Percentiles rank a stretch among this genome's conserved stretches.
These are phyloP conservation scores for Dendroctonus ponderosae DNA, from an alignment of 1,140 invertebrate species.

Conservation along the genomic window DNA sequence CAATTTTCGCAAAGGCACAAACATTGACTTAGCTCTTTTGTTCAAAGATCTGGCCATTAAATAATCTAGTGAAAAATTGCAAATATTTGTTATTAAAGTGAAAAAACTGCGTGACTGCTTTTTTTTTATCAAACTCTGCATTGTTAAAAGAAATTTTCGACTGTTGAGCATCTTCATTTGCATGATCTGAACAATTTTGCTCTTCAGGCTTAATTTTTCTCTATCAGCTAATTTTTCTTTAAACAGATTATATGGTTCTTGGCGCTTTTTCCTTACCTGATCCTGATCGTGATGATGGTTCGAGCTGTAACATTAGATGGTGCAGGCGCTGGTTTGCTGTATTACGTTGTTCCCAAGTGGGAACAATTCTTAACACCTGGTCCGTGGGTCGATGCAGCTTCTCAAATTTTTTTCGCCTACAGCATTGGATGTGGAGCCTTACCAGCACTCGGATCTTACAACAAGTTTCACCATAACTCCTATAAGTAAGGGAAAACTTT, in stretches of 20 bases:
- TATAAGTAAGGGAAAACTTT: conserved; percentile 59
- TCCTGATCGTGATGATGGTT: conserved; percentile 62
- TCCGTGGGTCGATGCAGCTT: conserved; percentile 80
- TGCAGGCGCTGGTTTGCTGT: conserved; percentile 58
- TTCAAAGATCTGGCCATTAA: too few species aligned
- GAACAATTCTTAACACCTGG: conserved; percentile 54
- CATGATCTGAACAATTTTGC: too few species aligned
- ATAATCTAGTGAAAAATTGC: too few species aligned
- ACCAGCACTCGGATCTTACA: conserved; percentile 74
- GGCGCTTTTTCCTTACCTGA: conserved; percentile 66
- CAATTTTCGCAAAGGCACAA: neutral
- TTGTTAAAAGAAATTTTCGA: too few species aligned
- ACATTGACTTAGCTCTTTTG: conserved; percentile 12
- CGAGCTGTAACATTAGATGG: conserved; percentile 64
- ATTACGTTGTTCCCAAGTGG: conserved; percentile 61
- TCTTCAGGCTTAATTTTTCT: conserved; percentile 52
- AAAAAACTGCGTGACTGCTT: too few species aligned
- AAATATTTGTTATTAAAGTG: too few species aligned
- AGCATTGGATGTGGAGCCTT: conserved; percentile 76
- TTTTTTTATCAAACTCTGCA: too few species aligned
- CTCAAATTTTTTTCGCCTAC: conserved; percentile 79
- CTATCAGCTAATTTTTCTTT: conserved; percentile 50
- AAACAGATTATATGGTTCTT: conserved; percentile 68
- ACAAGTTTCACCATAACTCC: conserved; percentile 74
- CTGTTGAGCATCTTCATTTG: too few species aligned